Base-by-base conservation (phyloP, 2,797 vertebrate species). In the Poeciliopsis gracilis region DNA sequence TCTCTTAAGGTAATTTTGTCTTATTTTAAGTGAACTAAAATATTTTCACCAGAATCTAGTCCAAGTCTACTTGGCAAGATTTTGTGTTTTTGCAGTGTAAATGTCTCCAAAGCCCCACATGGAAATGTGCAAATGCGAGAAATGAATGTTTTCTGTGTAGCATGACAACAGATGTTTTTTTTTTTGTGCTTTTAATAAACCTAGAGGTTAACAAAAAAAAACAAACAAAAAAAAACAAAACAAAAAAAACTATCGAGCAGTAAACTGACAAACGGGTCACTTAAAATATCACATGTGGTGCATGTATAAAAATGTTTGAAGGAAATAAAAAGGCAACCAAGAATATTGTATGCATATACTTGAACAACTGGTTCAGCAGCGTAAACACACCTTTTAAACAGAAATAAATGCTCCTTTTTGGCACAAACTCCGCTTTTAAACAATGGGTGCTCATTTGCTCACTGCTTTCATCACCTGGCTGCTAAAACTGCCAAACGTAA, bases 361-460 rank as follows among this genome's bases (percentile, higher is more conserved):
- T 84, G 80, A 88, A 90, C 81, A 93, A 88, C 30, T 88, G 85
- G 90, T 88, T 88, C 87, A 94, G 94, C 93, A 95, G 94, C 90
- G 83, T 90, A 84, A 92, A 91, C 70, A 85, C 77, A 87, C 81
- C 85, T 78, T 85, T 87, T 87, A 91, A 55, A 92, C 82, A 89
- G 91, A 69, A 93, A 93, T 59, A 93, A 95, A 90, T 93, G 92
- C 92, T 93, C 82, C 41, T 73, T 88, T 91, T 94, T 95, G 93
- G 93, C 94, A 95, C 93, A 87, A 86, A 87, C 72, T 90, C 49
- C 63, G 73, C 38, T 86, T 79, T 15, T 87, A 73, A 85, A 86
- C 46, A 47, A 55, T 79, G 84, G 72, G 83, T 89, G 80, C 87
- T 91, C 78, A 85, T 45, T 70, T 90, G 74, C 88, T 89, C 86